Conservation (phyloP, 2,888 invertebrate genomes). For the Amblyteles armatorius region DNA sequence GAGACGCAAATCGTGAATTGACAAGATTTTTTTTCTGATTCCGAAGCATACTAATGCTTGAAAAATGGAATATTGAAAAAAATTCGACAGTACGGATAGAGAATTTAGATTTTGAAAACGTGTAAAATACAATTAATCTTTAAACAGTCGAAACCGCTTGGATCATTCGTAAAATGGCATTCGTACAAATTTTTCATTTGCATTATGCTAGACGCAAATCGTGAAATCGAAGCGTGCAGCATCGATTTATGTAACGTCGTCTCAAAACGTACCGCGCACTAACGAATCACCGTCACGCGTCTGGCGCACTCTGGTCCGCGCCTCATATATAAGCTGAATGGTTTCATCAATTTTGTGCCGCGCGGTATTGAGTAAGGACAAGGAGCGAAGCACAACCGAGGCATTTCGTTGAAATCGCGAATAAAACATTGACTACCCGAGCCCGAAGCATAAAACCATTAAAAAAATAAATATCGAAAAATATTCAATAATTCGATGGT, state of each 20-base stretch:
- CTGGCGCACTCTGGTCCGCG: not conserved
- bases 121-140: not conserved
- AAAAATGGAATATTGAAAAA: too few relatives aligned
- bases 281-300: conserved; percentile 20
- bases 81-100: too few relatives aligned
- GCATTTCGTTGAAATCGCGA: not conserved
- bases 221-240: not conserved
- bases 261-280: not conserved
- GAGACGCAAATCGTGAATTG: not conserved
- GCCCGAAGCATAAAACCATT: not conserved
- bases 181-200: too few relatives aligned
- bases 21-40: too few relatives aligned
- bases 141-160: too few relatives aligned
- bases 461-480: too few relatives aligned
- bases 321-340: not conserved
- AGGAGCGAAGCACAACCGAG: not conserved
- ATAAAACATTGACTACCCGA: not conserved
- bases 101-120: not conserved
- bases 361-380: not conserved
- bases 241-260: conserved; percentile 12
- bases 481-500: too few relatives aligned
- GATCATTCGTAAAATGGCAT: too few relatives aligned
- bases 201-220: too few relatives aligned
- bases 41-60: too few relatives aligned
- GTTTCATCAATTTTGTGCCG: not conserved